These are phyloP conservation scores for Murina feae DNA, from an alignment of 2,113 vertebrate genomes.

Conservation along the genomic window DNA sequence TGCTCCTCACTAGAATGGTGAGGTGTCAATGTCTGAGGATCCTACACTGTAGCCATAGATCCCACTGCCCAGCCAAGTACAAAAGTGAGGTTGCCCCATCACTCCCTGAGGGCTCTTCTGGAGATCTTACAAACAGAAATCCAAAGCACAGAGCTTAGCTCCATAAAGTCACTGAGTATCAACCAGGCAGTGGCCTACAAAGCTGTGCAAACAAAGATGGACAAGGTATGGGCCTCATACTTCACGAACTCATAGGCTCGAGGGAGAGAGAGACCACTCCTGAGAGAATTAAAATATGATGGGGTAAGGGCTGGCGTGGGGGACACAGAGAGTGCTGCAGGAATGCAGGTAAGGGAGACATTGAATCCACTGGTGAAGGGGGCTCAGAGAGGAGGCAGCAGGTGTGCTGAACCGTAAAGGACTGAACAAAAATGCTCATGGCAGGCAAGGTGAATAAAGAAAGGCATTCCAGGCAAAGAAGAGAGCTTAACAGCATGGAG, in stretches of 20 bases:
- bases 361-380: not conserved
- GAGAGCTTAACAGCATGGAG: not conserved
- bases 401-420: not conserved
- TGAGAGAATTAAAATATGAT: not conserved
- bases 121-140: not conserved
- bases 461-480: not conserved
- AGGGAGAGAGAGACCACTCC: not conserved
- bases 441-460: not conserved
- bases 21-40: not conserved
- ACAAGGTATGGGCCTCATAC: not conserved
- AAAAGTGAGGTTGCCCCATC: not conserved
- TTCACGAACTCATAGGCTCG: not conserved
- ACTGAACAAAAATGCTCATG: not conserved
- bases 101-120: not conserved
- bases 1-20: not conserved
- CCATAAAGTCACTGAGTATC: not conserved
- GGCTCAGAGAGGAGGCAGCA: not conserved
- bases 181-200: not conserved
- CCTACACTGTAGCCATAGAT: not conserved
- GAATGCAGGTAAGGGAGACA: not conserved
- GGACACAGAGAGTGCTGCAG: not conserved
- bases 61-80: not conserved
- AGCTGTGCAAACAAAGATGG: not conserved
- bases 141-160: not conserved
- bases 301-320: not conserved